Conservation (phyloP, 1,140 invertebrate genomes). For the Neotoxoptera formosana region DNA sequence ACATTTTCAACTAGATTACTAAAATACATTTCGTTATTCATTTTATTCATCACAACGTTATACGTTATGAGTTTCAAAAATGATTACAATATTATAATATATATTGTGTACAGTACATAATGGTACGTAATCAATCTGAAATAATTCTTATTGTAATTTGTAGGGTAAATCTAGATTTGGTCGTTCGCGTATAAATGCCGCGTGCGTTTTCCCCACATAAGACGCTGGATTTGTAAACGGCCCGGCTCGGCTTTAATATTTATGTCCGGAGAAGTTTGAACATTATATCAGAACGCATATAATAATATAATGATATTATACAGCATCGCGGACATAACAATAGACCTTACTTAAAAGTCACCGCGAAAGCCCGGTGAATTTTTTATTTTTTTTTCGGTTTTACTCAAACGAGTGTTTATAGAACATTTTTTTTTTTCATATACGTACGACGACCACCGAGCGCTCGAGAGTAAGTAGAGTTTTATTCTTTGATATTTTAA, state of each 20-base stretch:
- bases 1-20: background rate
- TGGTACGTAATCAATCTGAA: background rate
- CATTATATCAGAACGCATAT: background rate
- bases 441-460: background rate
- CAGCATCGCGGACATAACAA: background rate
- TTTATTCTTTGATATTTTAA: background rate
- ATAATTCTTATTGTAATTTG: background rate
- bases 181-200: background rate
- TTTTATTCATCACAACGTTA: background rate
- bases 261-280: background rate
- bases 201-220: background rate
- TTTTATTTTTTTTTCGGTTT: slow-evolving; percentile 11
- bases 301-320: background rate
- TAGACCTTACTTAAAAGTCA: background rate
- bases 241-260: background rate
- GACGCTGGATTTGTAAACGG: background rate
- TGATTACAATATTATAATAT: background rate
- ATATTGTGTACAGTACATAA: background rate
- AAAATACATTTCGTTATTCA: background rate
- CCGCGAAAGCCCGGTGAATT: background rate
- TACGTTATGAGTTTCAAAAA: background rate
- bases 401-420: background rate
- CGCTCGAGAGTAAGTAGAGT: background rate
- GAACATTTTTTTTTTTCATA: background rate
- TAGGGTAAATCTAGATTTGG: background rate